Evolutionary conservation across 2,888 invertebrate genomes (phyloP).

Genomic region (Odontocolon sp.): DNA sequence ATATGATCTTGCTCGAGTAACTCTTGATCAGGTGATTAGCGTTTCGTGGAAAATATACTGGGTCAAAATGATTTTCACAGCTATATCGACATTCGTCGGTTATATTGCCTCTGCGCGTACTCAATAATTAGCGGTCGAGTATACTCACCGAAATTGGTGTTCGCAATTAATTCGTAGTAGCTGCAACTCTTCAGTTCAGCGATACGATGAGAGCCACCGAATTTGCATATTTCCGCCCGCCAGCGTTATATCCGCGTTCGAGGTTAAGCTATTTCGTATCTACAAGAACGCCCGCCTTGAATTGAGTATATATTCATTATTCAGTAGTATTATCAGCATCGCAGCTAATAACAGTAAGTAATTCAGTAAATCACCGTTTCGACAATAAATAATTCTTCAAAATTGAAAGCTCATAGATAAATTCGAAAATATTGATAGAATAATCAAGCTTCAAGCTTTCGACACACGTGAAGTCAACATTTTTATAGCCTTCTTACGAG

Average conservation of each 20-base stretch:
- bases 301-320: constrained; percentile 68
- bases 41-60: neutral
- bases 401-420: neutral
- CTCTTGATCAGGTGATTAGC: neutral
- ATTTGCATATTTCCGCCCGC: constrained; percentile 67
- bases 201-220: constrained; percentile 62
- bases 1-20: neutral
- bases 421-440: constrained; percentile 29
- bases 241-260: constrained; percentile 65
- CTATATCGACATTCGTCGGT: neutral
- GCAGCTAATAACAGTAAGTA: neutral
- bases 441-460: constrained; percentile 33
- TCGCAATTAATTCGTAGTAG: constrained; percentile 58
- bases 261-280: constrained; percentile 66
- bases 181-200: constrained; percentile 52
- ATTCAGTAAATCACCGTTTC: neutral
- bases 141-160: constrained; percentile 46
- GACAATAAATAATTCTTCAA: neutral
- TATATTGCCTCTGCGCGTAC: neutral
- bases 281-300: neutral
- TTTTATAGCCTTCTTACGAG: constrained; percentile 40
- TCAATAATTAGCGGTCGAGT: constrained; percentile 41
- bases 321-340: constrained; percentile 54
- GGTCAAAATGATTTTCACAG: neutral
- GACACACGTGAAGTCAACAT: constrained; percentile 39